Evolutionary conservation across 2,113 vertebrate genomes (phyloP).

Genomic region (Labrus mixtus): DNA sequence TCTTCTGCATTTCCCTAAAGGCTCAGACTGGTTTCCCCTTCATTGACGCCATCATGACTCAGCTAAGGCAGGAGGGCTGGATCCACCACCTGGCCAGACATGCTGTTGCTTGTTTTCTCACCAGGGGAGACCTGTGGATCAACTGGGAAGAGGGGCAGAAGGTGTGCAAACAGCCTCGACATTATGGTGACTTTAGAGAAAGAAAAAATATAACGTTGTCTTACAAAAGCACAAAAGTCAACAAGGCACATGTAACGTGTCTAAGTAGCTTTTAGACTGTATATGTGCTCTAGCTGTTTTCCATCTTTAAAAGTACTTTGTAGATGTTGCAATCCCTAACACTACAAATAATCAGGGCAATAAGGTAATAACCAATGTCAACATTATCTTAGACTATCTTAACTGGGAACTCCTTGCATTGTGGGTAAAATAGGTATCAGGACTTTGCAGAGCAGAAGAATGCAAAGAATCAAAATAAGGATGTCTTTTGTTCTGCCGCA

Average conservation of each 20-base stretch:
- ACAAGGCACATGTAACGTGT: neutral
- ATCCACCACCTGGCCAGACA: constrained; percentile 85
- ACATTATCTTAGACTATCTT: too few relatives aligned
- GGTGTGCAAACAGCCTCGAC: constrained; percentile 50
- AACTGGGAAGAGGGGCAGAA: constrained; percentile 84
- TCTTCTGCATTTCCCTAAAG: constrained; percentile 36
- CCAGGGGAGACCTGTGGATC: constrained; percentile 80
- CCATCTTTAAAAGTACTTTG: too few relatives aligned
- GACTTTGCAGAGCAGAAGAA: neutral
- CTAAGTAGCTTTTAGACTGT: too few relatives aligned
- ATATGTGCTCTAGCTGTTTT: too few relatives aligned
- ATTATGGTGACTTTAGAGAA: neutral
- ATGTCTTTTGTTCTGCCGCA: neutral
- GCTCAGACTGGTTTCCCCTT: constrained; percentile 79
- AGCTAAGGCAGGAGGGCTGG: constrained; percentile 83
- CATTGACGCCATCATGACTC: constrained; percentile 83
- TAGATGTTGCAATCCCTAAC: too few relatives aligned
- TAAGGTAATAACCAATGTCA: too few relatives aligned
- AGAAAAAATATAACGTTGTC: neutral
- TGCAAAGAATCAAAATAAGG: neutral
- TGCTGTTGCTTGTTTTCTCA: constrained; percentile 82
- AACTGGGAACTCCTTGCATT: neutral
- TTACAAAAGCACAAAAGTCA: neutral
- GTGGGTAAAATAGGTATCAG: neutral
- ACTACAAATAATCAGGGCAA: too few relatives aligned